phyloP scores from a whole-genome alignment of 2,888 invertebrate species.

The Conchocele bisecta region DNA sequence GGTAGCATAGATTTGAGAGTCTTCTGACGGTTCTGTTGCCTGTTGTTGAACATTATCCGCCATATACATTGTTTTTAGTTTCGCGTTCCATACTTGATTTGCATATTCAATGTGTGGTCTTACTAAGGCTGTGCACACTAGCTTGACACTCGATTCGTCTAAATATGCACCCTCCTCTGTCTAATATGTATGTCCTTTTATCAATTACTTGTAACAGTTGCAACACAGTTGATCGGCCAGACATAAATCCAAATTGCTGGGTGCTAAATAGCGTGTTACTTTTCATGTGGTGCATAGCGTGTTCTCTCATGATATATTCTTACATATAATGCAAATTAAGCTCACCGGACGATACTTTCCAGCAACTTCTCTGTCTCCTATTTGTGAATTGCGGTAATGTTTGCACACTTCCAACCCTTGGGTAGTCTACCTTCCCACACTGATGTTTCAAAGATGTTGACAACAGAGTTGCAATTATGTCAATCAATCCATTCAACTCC shows the following conservation, averaged over 20 bases:
- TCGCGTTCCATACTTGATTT: neutral
- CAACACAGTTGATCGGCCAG: neutral
- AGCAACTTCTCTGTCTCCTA: neutral
- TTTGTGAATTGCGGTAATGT: neutral
- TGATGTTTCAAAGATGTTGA: neutral
- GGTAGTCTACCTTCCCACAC: neutral
- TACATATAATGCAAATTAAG: neutral
- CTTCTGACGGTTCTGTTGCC: neutral
- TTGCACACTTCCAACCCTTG: neutral
- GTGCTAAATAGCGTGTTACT: neutral
- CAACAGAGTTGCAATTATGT: neutral
- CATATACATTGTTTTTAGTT: neutral
- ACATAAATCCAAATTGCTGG: constrained; percentile 2
- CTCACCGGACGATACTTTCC: neutral
- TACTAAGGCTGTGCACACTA: neutral
- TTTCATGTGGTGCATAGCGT: neutral
- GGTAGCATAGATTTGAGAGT: neutral
- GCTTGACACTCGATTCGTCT: neutral
- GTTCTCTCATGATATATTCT: too few relatives aligned
- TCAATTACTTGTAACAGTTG: neutral
- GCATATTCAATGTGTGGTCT: neutral
- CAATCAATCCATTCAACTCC: too few relatives aligned
- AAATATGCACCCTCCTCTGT: neutral
- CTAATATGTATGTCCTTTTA: neutral
- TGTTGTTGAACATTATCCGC: neutral